These are phyloP conservation scores for Alfaro cultratus DNA, from an alignment of 2,797 vertebrate genomes.

Conservation along the genomic window DNA sequence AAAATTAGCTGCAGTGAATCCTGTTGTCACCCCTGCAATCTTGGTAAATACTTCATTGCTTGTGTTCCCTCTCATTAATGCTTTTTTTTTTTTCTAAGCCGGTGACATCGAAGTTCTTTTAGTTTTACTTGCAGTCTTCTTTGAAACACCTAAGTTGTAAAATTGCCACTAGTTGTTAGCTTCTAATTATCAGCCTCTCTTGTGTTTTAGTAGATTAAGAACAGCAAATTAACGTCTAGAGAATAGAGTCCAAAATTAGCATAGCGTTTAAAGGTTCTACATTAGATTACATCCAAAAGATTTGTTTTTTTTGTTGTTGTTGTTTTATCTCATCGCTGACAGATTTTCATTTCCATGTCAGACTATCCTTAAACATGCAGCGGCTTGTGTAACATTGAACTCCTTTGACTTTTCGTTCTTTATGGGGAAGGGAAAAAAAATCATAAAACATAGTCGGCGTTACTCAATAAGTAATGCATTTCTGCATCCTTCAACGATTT, in stretches of 20 bases:
- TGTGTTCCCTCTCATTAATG: slow-evolving; percentile 1
- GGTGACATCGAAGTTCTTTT: neutral
- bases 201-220: slow-evolving; percentile 1
- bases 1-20: slow-evolving; percentile 59
- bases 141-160: slow-evolving; percentile 5
- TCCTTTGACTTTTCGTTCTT: slow-evolving; percentile 2
- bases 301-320: neutral
- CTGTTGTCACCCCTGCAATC: slow-evolving; percentile 28
- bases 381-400: neutral
- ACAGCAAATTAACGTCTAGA: neutral
- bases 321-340: neutral
- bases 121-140: slow-evolving; percentile 5
- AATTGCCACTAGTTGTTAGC: slow-evolving; percentile 16
- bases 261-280: neutral
- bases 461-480: slow-evolving; percentile 44
- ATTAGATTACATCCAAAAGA: neutral
- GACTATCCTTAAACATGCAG: neutral
- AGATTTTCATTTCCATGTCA: neutral
- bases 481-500: slow-evolving; percentile 52
- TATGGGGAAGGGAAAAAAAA: slow-evolving; percentile 17
- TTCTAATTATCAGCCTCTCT: slow-evolving; percentile 5
- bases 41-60: slow-evolving; percentile 20
- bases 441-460: slow-evolving; percentile 33
- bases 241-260: neutral
- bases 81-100: neutral